Percentiles rank a stretch among this genome's conserved stretches.
These are phyloP conservation scores for Adela reaumurella DNA, from an alignment of 2,888 invertebrate genomes.

Conservation along the genomic window DNA sequence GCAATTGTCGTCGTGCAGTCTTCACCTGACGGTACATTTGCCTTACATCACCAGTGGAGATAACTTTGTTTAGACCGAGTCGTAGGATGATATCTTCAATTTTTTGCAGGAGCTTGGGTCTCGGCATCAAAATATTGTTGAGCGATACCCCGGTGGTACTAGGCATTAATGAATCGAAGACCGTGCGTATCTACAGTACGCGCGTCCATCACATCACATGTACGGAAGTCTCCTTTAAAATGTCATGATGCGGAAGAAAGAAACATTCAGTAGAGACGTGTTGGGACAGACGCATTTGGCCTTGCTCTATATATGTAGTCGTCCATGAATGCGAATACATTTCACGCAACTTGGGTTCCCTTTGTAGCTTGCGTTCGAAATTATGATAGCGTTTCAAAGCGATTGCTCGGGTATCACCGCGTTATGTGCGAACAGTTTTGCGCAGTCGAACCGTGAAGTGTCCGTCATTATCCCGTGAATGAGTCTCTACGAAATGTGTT, in stretches of 20 bases:
- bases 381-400: constrained; percentile 4
- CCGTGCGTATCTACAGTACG: constrained; percentile 7
- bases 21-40: constrained; percentile 14
- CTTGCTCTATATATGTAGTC: background rate
- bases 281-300: background rate
- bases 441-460: constrained; percentile 4
- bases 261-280: background rate
- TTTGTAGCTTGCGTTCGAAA: constrained; percentile 3
- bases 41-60: constrained; percentile 14
- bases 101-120: constrained; percentile 12
- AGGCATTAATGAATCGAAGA: constrained; percentile 6
- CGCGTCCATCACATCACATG: too few relatives aligned
- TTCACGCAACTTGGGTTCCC: background rate
- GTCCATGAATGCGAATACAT: background rate
- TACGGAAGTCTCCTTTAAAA: constrained; percentile 7
- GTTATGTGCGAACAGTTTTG: background rate
- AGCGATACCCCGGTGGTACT: constrained; percentile 5
- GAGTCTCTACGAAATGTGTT: constrained; percentile 6
- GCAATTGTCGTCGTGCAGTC: constrained; percentile 9
- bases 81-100: constrained; percentile 13
- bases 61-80: constrained; percentile 10
- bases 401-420: background rate
- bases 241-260: constrained; percentile 8
- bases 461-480: constrained; percentile 5
- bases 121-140: constrained; percentile 11